Evolutionary conservation across 2,113 vertebrate species (phyloP).

Genomic region (Chaetodon trifascialis): DNA sequence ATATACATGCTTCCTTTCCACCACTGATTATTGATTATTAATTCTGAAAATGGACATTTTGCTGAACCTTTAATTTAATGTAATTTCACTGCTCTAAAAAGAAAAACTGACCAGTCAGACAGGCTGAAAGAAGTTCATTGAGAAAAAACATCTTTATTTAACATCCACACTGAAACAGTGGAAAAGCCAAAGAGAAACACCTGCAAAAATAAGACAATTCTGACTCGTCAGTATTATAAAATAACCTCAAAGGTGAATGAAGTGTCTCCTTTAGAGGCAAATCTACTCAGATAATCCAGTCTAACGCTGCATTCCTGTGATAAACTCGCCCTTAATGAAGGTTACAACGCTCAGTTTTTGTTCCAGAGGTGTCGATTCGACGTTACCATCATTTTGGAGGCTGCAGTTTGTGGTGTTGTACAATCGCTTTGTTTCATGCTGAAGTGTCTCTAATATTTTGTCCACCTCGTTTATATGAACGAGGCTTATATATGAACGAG

Average conservation of each 20-base stretch:
- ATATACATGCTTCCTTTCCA: no score
- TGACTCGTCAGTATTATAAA: background rate
- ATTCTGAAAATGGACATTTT: background rate
- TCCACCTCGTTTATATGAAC: no score
- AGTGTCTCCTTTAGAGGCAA: background rate
- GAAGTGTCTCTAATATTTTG: background rate
- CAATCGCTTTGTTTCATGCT: background rate
- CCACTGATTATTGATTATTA: background rate
- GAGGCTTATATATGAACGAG: background rate
- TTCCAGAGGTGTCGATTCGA: no score
- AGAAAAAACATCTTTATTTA: constrained; percentile 8
- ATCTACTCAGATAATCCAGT: background rate
- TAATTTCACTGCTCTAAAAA: no score
- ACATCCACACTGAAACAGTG: background rate
- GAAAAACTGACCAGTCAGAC: background rate
- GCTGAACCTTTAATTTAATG: background rate
- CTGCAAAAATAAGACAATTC: background rate
- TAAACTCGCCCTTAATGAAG: background rate
- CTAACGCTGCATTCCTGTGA: background rate
- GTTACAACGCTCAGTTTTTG: background rate
- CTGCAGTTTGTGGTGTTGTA: no score
- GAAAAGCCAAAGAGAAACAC: background rate
- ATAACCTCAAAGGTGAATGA: background rate
- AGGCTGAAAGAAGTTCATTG: background rate
- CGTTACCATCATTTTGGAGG: no score